Conservation (phyloP, 2,113 vertebrate species). For the Synchiropus splendidus region DNA sequence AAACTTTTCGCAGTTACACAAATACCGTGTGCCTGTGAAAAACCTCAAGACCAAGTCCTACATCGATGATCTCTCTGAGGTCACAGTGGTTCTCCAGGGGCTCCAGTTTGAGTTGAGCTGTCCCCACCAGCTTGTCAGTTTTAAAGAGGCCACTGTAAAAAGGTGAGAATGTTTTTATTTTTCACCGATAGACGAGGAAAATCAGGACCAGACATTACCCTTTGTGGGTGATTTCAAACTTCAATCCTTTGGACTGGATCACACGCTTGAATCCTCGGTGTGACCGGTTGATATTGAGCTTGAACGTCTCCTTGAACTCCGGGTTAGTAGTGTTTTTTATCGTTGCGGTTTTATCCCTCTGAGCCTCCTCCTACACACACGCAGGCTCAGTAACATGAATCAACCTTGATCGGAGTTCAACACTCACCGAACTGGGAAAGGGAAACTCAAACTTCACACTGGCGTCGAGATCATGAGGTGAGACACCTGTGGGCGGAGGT, state of each 20-base stretch:
- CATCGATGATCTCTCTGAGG: conserved; percentile 78
- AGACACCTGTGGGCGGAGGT: conserved; percentile 61
- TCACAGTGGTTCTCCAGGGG: conserved; percentile 74
- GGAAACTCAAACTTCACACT: conserved; percentile 88
- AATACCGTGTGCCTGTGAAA: neutral
- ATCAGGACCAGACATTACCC: conserved; percentile 59
- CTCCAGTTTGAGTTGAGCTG: conserved; percentile 80
- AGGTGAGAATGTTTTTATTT: conserved; percentile 6
- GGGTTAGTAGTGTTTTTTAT: conserved; percentile 77
- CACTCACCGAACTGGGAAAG: conserved; percentile 76
- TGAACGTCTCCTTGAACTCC: conserved; percentile 85
- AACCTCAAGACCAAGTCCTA: conserved; percentile 51
- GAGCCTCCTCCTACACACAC: conserved; percentile 77
- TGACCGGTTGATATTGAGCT: conserved; percentile 73
- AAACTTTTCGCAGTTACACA: neutral
- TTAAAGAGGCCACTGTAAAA: conserved; percentile 78
- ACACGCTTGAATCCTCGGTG: conserved; percentile 78
- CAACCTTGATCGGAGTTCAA: neutral
- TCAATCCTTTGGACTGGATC: conserved; percentile 82
- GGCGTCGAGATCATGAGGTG: conserved; percentile 75
- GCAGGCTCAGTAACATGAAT: neutral
- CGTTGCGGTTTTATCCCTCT: conserved; percentile 80
- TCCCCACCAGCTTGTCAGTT: conserved; percentile 75
- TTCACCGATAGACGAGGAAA: neutral
- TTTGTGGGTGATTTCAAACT: conserved; percentile 85